phyloP scores from a whole-genome alignment of 1,140 invertebrate species.

The Macrotrachela quadricornifera region DNA sequence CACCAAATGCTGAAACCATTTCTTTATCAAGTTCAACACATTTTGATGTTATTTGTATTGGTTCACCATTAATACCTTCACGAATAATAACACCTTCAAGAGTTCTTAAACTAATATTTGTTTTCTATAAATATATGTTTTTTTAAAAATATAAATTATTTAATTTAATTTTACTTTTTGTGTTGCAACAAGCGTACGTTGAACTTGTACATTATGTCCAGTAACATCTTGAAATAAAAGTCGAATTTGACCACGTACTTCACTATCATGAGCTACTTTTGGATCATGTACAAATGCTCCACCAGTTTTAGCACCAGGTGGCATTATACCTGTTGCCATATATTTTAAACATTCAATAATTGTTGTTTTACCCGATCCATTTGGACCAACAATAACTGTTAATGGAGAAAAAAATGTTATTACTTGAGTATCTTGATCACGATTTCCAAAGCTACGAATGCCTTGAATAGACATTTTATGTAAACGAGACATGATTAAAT shows the following conservation, averaged over 20 bases:
- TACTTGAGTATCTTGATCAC: constrained; percentile 45
- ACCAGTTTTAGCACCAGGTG: constrained; percentile 51
- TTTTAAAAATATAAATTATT: too few species aligned
- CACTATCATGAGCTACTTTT: constrained; percentile 38
- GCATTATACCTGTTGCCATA: constrained; percentile 65
- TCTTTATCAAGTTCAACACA: constrained; percentile 49
- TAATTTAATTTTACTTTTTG: constrained; percentile 22
- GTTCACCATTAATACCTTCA: constrained; percentile 24
- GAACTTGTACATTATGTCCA: constrained; percentile 37
- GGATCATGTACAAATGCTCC: constrained; percentile 78
- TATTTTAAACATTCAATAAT: constrained; percentile 82
- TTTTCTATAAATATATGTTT: too few species aligned
- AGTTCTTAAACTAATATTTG: constrained; percentile 38
- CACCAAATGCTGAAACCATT: constrained; percentile 43
- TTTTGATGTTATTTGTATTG: constrained; percentile 37
- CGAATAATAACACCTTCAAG: constrained; percentile 44
- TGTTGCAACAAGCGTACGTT: constrained; percentile 40
- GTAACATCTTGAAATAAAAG: constrained; percentile 42
- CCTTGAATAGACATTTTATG: constrained; percentile 32
- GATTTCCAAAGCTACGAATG: constrained; percentile 66
- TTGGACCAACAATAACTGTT: constrained; percentile 79
- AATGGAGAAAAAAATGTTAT: constrained; percentile 63
- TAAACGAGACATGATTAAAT: constrained; percentile 9
- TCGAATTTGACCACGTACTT: constrained; percentile 42
- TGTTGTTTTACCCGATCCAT: constrained; percentile 89